Evolutionary conservation across 2,888 invertebrate species (phyloP), one percentile per base, ranked within the genome.

Genomic region (Synanthedon formicaeformis): DNA sequence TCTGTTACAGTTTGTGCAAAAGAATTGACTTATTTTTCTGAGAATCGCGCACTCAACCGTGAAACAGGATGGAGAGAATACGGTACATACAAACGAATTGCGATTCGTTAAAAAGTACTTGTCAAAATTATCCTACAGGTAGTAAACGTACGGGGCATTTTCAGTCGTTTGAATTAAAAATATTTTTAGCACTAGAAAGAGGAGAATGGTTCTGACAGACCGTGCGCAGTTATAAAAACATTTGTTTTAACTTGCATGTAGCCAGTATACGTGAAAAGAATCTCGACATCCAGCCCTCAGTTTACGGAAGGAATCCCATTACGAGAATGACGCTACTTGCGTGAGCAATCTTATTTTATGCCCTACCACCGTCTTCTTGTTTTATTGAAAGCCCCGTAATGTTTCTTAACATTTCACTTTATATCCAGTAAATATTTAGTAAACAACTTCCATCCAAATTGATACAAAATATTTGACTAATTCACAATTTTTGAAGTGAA

Each of bases 261-360:
- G 59, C 57, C 58, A 58, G 56, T 58, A 51, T 56, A 64, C 65
- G 61, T 60, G 59, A 58, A 60, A 49, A 23, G 49, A 49, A 49
- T 49, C 49, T 49, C 34, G 34, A 34, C 34, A 34, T 34, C 34
- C 49, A 12, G 12, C 49, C 63, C 65, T 67, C 67, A 69, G 73
- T 73, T 75, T 70, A 68, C 65, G 64, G 61, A 62, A 67, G 63
- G 68, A 70, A 78, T 74, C 67, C 71, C 69, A 76, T 80, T 80
- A 77, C 64, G 57, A 57, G 62, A 75, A 78, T 67, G 64, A 67
- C 59, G 62, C 64, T 66, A 68, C 73, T 74, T 71, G 67, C 66
- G 69, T 67, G 67, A 67, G 71, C 73, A 67, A 70, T 75, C 74
- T 73, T 70, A 72, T 78, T 78, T 78, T 73, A 75, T 40, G 50